These are phyloP conservation scores for Druon quercuslanigerum DNA, from an alignment of 1,140 invertebrate species.

Conservation along the genomic window DNA sequence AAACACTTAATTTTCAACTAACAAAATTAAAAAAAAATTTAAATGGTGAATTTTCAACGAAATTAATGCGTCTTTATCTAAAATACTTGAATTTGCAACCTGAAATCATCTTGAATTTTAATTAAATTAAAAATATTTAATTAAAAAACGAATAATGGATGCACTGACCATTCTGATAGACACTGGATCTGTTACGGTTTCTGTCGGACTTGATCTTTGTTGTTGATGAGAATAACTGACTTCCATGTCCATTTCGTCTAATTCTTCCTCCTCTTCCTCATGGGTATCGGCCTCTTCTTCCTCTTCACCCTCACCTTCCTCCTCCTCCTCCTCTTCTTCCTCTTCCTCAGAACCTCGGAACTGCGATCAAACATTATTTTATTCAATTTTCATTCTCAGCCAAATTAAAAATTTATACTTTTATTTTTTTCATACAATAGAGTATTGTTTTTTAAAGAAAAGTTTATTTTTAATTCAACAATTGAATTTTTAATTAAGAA, in stretches of 20 bases:
- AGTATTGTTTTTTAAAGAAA: no score
- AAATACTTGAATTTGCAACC: no score
- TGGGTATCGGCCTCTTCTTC: conserved; percentile 83
- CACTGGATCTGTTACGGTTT: conserved; percentile 67
- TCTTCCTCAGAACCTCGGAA: conserved; percentile 71
- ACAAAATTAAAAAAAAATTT: no score
- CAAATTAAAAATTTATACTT: neutral
- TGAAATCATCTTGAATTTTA: no score
- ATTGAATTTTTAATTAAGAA: no score
- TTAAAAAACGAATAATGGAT: no score
- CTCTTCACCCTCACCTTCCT: conserved; percentile 81
- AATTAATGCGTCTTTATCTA: no score
- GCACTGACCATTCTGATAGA: conserved; percentile 71
- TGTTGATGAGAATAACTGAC: conserved; percentile 72
- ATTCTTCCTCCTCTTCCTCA: conserved; percentile 82
- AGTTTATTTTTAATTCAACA: no score
- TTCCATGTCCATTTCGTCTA: conserved; percentile 78
- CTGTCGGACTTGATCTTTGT: conserved; percentile 70
- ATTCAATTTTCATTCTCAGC: neutral
- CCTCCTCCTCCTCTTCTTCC: conserved; percentile 76
- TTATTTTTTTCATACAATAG: no score
- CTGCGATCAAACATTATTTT: conserved; percentile 55
- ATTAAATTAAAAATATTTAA: no score
- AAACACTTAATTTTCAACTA: no score
- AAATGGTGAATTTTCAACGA: no score